Base-by-base conservation (phyloP, 2,113 vertebrate species). In the Panurus biarmicus region DNA sequence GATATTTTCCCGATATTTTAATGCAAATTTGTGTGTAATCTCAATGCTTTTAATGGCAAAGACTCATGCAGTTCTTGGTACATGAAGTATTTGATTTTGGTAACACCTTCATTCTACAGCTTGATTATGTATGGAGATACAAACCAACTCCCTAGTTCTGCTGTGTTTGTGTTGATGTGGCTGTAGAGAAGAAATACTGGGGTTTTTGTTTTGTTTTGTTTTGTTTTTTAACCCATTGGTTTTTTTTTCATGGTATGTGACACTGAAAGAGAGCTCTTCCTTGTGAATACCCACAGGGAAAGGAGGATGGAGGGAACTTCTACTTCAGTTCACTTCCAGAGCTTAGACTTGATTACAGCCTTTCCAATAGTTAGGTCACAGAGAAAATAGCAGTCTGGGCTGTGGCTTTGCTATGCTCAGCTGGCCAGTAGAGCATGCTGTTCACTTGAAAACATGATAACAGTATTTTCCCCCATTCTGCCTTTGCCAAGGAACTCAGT, bases 51-150 rank as follows among this genome's bases (percentile, higher is more conserved):
- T 60, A 57, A 19, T 48, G 35, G 53, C 47, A 45, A 48, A 82
- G 42, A 48, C 36, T 73, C 58, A 28, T 0, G 0, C 48, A n/a
- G 22, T 40, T 58, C 28, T 7, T 65, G 14, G 14, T 70, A 18
- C 17, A 10, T 26, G 25, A 73, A 53, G 11, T 26, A 45, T 75
- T 87, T 58, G 28, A 28, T 53, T 74, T 44, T 72, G 35, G 25
- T 54, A 85, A 40, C 9, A 31, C 14, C 11, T 60, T 71, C 1
- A 2, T 81, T 88, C 36, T 53, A 12, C n/a, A 70, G 9, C 5
- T 73, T 77, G 40, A 23, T 62, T 31, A 10, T 2, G 1, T 29
- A 26, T 10, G 14, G 25, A 81, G 25, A 13, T 62, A n/a, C 12
- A 79, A 58, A 66, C 12, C 35, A 48, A 0, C 12, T 69, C 31